Base-by-base conservation (phyloP, 2,797 vertebrate species). In the Pangasius mekongensis region DNA sequence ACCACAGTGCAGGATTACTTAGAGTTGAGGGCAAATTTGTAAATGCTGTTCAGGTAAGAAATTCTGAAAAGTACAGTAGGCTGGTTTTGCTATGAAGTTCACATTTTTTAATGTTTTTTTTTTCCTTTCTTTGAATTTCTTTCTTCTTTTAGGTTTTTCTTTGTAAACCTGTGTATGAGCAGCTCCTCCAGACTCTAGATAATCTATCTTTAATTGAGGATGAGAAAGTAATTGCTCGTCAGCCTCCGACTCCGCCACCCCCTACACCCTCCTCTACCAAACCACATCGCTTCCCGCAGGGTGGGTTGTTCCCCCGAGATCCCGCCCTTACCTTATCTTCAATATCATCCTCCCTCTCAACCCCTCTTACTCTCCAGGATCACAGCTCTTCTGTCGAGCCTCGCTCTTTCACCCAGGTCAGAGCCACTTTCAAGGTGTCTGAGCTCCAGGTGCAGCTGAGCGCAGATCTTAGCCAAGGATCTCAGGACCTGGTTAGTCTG, bases 81-180 rank as follows among this genome's bases (percentile, higher is more conserved):
- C 10, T 3, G 27, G 20, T 56, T 84, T 69, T 33, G 27, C n/a
- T 69, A 3, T 24, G 10, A 69, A 30, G 27, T 33, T 83, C 39
- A 71, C 18, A 30, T 67, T 66, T 62, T 85, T 83, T 81, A 49
- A 36, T 58, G n/a, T 24, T 80, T 36, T 22, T 18, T 16, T 62
- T 14, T 43, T 43, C 43, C 5, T 43, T 27, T 24, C 33, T 39
- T 30, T 36, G 52, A 64, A 81, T 20, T 36, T 81, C 0, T 60
- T 1, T 83, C n/a, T 74, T 66, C 7, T 84, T 78, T 56, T 67
- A 99, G 99, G 98, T 99, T 88, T 98, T 97, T 91, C 95, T 99
- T 84, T 98, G 98, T 91, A 99, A 99, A 91, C 95, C 98, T 0
- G 98, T 99, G 0, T 99, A 99, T 84, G 99, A 99, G 87, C 99